Conservation (phyloP, 30 jellyfish, hydroid and myxozoan species). For the Cassiopea xamachana region DNA sequence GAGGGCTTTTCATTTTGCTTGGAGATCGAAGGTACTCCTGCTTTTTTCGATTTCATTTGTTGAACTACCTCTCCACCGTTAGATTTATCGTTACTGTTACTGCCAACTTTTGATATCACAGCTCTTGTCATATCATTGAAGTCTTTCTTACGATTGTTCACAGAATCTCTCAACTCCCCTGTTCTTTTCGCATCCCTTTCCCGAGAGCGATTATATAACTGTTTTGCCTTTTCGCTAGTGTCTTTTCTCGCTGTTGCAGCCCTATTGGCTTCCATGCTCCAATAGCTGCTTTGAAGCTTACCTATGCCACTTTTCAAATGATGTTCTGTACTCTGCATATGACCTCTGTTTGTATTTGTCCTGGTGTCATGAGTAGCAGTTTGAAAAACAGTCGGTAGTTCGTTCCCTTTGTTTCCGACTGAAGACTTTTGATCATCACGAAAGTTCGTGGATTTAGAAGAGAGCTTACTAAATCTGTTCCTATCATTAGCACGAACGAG, state of each 20-base stretch:
- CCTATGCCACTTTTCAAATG: background rate
- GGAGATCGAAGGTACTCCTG: background rate
- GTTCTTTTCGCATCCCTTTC: background rate
- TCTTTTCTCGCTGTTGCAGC: background rate
- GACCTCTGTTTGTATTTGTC: background rate
- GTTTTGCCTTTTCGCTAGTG: background rate
- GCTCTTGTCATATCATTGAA: constrained; percentile 40
- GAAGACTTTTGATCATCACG: background rate
- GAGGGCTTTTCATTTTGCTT: background rate
- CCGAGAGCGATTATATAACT: background rate
- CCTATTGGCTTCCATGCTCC: background rate
- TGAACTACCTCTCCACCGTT: background rate
- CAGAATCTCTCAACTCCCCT: background rate
- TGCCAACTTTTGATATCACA: background rate
- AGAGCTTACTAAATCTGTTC: background rate
- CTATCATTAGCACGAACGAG: background rate
- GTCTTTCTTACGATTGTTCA: background rate
- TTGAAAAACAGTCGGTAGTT: background rate
- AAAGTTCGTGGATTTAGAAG: background rate
- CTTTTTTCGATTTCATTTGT: background rate
- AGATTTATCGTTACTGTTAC: background rate
- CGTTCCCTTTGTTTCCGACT: background rate
- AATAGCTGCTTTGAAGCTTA: background rate
- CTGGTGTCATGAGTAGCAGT: background rate
- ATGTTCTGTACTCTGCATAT: background rate